A percentile compares a stretch with the other conserved stretches of the same genome.
Conservation (phyloP, 2,797 vertebrate species). For the Tauraco hartlaubi region DNA sequence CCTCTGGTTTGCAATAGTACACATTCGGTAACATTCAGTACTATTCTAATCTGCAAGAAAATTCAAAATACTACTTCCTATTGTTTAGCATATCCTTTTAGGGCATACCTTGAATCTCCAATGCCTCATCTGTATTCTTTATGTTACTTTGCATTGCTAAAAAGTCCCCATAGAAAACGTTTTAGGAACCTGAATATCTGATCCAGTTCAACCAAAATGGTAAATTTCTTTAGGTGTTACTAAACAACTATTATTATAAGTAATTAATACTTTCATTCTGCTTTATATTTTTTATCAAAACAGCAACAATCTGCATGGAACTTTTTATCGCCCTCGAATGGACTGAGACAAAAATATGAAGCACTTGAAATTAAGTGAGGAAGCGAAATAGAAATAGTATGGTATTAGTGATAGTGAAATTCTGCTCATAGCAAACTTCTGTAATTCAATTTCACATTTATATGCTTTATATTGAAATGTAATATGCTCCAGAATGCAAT, state of each 20-base stretch:
- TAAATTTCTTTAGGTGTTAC: constrained; percentile 1
- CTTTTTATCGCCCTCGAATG: background rate
- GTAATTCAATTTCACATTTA: constrained; percentile 1
- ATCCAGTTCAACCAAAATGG: background rate
- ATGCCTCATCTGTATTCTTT: background rate
- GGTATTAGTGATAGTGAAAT: background rate
- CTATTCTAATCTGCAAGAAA: background rate
- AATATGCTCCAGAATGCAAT: constrained; percentile 42
- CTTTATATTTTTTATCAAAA: constrained; percentile 41
- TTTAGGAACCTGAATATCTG: background rate
- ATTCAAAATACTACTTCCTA: background rate
- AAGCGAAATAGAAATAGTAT: background rate
- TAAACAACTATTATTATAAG: constrained; percentile 18
- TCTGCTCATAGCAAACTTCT: background rate
- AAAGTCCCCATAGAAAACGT: background rate
- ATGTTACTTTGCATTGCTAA: background rate
- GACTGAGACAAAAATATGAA: constrained; percentile 20
- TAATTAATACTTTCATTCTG: constrained; percentile 40
- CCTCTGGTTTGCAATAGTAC: background rate
- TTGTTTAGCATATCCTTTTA: background rate
- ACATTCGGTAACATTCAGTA: background rate
- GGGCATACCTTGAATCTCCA: background rate
- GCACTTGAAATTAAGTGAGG: background rate
- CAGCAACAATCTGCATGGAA: background rate
- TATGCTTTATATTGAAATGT: constrained; percentile 28